These are phyloP conservation scores for Aspidoscelis tigris DNA, from an alignment of 2,113 vertebrate species.

Conservation along the genomic window DNA sequence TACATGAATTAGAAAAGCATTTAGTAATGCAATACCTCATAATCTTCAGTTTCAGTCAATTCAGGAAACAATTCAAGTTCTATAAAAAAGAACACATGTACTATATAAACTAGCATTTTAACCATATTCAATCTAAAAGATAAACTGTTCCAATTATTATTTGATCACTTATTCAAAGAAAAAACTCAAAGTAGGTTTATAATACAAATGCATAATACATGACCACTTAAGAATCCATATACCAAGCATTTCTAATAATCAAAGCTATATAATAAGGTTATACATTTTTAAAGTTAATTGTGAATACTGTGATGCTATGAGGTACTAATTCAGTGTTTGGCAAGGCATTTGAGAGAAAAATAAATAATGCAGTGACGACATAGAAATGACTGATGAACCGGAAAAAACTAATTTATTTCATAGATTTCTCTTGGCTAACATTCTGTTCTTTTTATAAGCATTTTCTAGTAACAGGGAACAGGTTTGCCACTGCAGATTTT, in stretches of 20 bases:
- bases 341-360: background rate
- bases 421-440: background rate
- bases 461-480: too few species aligned
- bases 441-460: background rate
- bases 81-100: conserved; percentile 76
- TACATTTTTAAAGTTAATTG: too few species aligned
- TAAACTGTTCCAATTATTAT: too few species aligned
- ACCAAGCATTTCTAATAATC: background rate
- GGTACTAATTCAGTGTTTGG: background rate
- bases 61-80: conserved; percentile 78
- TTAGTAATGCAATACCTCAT: conserved; percentile 73
- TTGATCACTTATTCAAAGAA: too few species aligned
- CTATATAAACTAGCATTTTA: conserved; percentile 57
- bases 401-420: background rate
- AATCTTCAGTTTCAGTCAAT: conserved; percentile 81
- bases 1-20: conserved; percentile 45
- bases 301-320: background rate
- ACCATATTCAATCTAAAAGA: background rate
- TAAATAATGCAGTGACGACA: background rate
- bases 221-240: background rate
- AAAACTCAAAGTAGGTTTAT: conserved; percentile 22
- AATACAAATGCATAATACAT: background rate
- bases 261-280: too few species aligned
- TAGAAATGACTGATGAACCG: background rate
- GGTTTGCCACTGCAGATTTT: background rate